Evolutionary conservation across 2,888 invertebrate species (phyloP).

Genomic region (Patella caerulea): DNA sequence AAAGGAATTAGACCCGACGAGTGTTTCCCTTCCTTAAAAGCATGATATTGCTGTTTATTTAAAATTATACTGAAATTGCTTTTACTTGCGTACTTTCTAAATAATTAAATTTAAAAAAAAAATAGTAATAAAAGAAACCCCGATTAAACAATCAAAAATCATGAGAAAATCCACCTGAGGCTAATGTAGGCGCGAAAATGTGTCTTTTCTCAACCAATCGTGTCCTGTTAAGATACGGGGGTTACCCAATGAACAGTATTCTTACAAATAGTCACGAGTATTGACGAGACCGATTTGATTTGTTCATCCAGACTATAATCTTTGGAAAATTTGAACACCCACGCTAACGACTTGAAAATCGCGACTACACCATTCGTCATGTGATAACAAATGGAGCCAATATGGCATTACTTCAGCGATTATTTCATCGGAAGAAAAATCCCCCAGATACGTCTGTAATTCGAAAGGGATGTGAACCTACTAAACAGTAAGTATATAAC

Average conservation of each 20-base stretch:
- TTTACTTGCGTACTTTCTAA: too few species aligned
- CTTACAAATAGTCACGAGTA: not conserved
- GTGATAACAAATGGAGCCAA: conserved; percentile 33
- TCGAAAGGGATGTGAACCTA: conserved; percentile 20
- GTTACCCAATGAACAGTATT: not conserved
- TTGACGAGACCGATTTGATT: not conserved
- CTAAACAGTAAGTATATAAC: conserved; percentile 26
- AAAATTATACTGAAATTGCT: too few species aligned
- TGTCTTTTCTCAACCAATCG: not conserved
- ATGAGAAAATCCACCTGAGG: not conserved
- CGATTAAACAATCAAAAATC: not conserved
- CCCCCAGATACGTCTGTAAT: conserved; percentile 21
- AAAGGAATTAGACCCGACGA: too few species aligned
- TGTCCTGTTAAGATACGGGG: not conserved
- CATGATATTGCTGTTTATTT: too few species aligned
- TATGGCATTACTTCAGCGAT: conserved; percentile 40
- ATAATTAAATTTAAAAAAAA: too few species aligned
- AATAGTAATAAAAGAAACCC: not conserved
- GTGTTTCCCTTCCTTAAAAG: too few species aligned
- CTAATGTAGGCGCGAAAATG: conserved; percentile 11
- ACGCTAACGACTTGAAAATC: too few species aligned
- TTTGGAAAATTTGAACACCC: too few species aligned
- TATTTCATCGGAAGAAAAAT: conserved; percentile 38
- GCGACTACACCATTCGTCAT: not conserved
- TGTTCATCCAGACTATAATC: not conserved